Evolutionary conservation across 2,113 vertebrate species (phyloP), one percentile per base, ranked within the genome.

Genomic region (Tichodroma muraria): DNA sequence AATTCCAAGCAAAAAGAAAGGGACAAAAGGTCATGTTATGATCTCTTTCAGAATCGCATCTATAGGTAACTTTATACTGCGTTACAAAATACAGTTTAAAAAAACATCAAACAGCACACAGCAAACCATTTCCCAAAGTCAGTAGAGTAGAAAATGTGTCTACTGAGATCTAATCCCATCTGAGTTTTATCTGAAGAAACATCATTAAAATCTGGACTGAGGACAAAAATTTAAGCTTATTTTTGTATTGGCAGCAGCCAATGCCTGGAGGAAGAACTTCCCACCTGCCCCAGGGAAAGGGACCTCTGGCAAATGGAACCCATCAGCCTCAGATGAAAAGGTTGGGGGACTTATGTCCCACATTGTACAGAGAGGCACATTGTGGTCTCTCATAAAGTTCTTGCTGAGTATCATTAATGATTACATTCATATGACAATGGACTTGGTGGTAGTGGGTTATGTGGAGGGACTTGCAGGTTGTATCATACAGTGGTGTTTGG

Each of bases 281-380:
- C 30, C 30, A 23, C 2, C 0, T 24, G 18, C 17, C 31, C 38
- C 2, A 9, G 42, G 30, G 28, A 66, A 13, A 59, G 23, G 23
- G 25, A 70, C 10, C 8, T 50, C 47, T 4, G 1, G 11, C 23
- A 68, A 27, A 33, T 14, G 15, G 66, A 81, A 75, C 11, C 10
- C 64, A n/a, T 42, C 15, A 57, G 9, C 14, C 30, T 47, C 2
- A 2, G 30, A 75, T 38, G 3, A 57, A 70, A 84, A 63, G 17
- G 72, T 0, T 3, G 0, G 15, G 5, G 14, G 18, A 47, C 14
- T 63, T 24, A 5, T 8, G 23, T 38, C 45, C n/a, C n/a, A 53
- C 15, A 13, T n/a, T 64, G 6, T 77, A 42, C 10, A 65, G 45
- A 8, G n/a, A 61, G 15, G 35, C 24, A 63, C 8, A 9, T 2